phyloP scores from a whole-genome alignment of 2,888 invertebrate species.

The Villa cingulata region DNA sequence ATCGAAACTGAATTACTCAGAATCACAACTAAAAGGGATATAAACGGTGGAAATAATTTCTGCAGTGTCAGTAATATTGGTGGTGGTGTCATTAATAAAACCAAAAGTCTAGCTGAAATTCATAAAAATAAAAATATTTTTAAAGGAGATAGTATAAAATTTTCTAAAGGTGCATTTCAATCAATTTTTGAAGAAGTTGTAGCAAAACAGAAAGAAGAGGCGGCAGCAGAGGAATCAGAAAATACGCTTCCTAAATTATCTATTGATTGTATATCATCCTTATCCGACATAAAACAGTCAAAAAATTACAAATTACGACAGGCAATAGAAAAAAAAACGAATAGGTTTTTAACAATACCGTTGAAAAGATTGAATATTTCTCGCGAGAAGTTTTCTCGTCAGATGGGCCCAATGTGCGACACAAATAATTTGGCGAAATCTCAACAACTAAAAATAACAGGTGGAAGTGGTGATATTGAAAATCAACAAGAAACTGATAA shows the following conservation, averaged over 20 bases:
- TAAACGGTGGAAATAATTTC: neutral
- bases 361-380: conserved; percentile 14
- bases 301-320: neutral
- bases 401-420: conserved; percentile 21
- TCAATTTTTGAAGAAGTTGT: conserved; percentile 17
- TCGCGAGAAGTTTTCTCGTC: conserved; percentile 8
- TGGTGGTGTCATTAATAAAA: neutral
- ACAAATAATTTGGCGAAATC: conserved; percentile 6
- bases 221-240: conserved; percentile 4
- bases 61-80: neutral
- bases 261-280: too few species aligned
- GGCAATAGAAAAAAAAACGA: too few species aligned
- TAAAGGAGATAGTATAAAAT: neutral
- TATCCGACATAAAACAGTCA: too few species aligned
- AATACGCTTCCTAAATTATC: neutral
- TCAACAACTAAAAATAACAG: neutral
- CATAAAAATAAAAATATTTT: neutral
- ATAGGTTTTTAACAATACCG: conserved; percentile 16
- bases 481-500: neutral
- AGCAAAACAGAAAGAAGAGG: conserved; percentile 14
- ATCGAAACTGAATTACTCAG: neutral
- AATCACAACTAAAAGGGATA: neutral
- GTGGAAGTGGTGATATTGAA: neutral
- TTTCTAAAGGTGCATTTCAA: conserved; percentile 16
- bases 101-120: too few species aligned